phyloP scores from a whole-genome alignment of 1,140 invertebrate genomes.

The Bombus waltoni region DNA sequence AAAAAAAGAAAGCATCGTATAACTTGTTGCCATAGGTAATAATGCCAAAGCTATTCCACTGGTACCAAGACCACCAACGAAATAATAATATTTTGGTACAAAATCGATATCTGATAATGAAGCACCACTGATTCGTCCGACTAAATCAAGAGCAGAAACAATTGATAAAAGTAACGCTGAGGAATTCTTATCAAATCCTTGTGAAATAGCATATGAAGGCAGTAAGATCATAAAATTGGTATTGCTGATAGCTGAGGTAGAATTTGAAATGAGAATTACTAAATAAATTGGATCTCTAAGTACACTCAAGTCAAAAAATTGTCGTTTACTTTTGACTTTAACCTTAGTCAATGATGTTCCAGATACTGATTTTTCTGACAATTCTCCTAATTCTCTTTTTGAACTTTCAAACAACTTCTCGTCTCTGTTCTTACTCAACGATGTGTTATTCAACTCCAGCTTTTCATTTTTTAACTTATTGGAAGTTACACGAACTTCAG shows the following conservation, averaged over 20 bases:
- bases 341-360: conserved; percentile 27
- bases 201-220: conserved; percentile 87
- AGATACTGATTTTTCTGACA: background rate
- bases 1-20: conserved; percentile 84
- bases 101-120: conserved; percentile 89
- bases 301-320: conserved; percentile 88
- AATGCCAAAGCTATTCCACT: conserved; percentile 89
- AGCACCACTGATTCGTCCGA: conserved; percentile 91
- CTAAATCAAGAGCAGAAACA: conserved; percentile 90
- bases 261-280: conserved; percentile 91
- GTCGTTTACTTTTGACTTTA: conserved; percentile 70
- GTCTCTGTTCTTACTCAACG: conserved; percentile 61
- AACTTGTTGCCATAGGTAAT: conserved; percentile 86
- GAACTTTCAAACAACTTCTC: conserved; percentile 59
- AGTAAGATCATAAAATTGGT: conserved; percentile 92
- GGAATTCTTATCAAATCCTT: conserved; percentile 87
- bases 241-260: conserved; percentile 91
- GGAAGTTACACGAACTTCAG: background rate
- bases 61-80: conserved; percentile 88
- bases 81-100: conserved; percentile 91
- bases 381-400: conserved; percentile 2
- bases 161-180: conserved; percentile 90
- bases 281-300: conserved; percentile 90
- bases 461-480: conserved; percentile 5
- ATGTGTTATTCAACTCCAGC: conserved; percentile 45